Evolutionary conservation across 1,140 invertebrate genomes (phyloP).

Genomic region (Planococcus citri): DNA sequence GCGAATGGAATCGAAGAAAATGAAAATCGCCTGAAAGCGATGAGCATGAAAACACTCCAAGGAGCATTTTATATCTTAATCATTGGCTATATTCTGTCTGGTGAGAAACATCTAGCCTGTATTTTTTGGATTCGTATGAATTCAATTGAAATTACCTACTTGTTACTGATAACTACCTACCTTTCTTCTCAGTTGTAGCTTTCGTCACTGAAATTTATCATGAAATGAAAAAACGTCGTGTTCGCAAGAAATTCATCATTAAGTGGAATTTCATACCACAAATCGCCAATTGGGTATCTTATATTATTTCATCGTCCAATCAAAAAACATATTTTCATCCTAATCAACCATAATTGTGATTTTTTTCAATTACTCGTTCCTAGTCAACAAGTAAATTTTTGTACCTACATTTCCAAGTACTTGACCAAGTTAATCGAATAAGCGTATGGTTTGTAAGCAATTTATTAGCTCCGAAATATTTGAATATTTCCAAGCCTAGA

Average conservation of each 20-base stretch:
- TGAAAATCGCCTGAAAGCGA: conserved; percentile 43
- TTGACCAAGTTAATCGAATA: too few species aligned
- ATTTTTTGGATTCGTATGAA: too few species aligned
- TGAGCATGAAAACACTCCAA: neutral
- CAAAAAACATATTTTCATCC: neutral
- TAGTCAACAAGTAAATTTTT: too few species aligned
- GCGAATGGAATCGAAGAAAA: neutral
- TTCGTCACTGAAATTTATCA: neutral
- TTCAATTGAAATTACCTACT: too few species aligned
- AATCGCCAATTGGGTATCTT: neutral
- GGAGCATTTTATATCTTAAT: neutral
- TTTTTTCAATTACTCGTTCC: too few species aligned
- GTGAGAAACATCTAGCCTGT: neutral
- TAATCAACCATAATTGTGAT: neutral
- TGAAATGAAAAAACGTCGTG: neutral
- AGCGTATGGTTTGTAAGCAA: too few species aligned
- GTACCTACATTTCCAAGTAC: too few species aligned
- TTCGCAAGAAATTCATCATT: neutral
- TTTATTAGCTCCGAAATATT: too few species aligned
- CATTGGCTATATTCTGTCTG: neutral
- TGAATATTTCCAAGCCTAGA: too few species aligned
- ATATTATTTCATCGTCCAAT: neutral
- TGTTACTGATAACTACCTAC: too few species aligned
- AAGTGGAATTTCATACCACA: neutral
- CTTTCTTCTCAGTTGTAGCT: neutral